A percentile compares a stretch with the other conserved stretches of the same genome.
Evolutionary conservation across 1,140 invertebrate species (phyloP).

Genomic region (Tenebrio molitor): DNA sequence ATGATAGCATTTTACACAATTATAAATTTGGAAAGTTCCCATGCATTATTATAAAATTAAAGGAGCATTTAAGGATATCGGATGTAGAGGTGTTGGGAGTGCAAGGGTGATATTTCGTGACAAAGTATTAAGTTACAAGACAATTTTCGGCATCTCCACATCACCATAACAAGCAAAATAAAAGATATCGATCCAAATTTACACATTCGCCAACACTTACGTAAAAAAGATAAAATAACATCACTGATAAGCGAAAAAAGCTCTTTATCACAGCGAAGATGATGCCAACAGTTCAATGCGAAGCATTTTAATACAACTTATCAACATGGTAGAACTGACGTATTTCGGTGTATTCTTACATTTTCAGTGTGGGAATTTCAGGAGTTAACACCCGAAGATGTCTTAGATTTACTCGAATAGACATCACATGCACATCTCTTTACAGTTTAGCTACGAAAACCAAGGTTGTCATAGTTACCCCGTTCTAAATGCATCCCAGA

Average conservation of each 20-base stretch:
- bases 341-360: slow-evolving; percentile 12
- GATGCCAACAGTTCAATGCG: slow-evolving; percentile 21
- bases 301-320: slow-evolving; percentile 15
- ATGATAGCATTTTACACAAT: too few species aligned
- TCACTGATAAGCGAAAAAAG: slow-evolving; percentile 35
- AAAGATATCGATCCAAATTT: slow-evolving; percentile 38
- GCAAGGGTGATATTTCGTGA: too few species aligned
- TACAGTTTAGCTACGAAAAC: slow-evolving; percentile 45
- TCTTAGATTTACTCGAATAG: slow-evolving; percentile 39
- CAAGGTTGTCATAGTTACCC: slow-evolving; percentile 61
- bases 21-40: too few species aligned
- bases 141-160: not conserved
- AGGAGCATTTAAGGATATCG: too few species aligned
- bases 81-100: too few species aligned
- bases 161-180: slow-evolving; percentile 26
- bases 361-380: slow-evolving; percentile 13
- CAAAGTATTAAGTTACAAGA: too few species aligned
- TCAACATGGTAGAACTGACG: not conserved
- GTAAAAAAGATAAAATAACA: slow-evolving; percentile 35
- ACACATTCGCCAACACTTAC: slow-evolving; percentile 37
- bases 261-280: slow-evolving; percentile 33
- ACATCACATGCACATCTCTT: slow-evolving; percentile 43
- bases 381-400: slow-evolving; percentile 32
- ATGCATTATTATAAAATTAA: too few species aligned
- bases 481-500: slow-evolving; percentile 54